A percentile compares a stretch with the other conserved stretches of the same genome.
phyloP scores from a whole-genome alignment of 2,113 vertebrate genomes.

The Aythya baeri region DNA sequence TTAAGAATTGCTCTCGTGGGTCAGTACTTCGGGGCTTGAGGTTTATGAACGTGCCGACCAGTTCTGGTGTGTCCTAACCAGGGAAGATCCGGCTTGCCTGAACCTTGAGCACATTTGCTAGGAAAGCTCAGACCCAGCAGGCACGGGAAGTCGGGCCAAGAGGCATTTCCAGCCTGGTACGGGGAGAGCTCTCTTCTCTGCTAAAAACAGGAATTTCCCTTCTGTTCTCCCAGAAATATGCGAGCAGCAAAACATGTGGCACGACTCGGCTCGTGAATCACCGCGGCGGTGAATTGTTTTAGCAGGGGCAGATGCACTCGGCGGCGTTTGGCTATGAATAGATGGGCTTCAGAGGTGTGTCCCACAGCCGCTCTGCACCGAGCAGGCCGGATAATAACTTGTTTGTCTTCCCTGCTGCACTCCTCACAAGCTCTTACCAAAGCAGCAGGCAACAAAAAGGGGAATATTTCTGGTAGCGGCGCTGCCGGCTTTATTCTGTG shows the following conservation, averaged over 20 bases:
- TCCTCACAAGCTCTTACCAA: not conserved
- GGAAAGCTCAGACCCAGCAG: not conserved
- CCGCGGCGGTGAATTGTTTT: not conserved
- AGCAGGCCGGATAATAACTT: not conserved
- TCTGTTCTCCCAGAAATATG: not conserved
- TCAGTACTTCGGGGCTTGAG: not conserved
- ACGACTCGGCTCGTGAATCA: not conserved
- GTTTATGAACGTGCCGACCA: not conserved
- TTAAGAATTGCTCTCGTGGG: not conserved
- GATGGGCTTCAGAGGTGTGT: not conserved
- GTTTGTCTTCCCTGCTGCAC: not conserved
- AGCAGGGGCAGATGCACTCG: not conserved
- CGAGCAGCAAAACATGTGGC: not conserved
- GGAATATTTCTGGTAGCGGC: not conserved
- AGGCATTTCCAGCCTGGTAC: not conserved
- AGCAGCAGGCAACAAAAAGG: not conserved
- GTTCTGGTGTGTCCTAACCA: not conserved
- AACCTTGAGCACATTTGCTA: not conserved
- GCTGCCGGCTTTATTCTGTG: not conserved
- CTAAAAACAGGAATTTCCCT: not conserved
- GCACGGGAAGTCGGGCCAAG: not conserved
- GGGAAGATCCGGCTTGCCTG: not conserved
- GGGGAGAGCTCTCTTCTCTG: not conserved
- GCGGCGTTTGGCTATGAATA: fast-evolving
- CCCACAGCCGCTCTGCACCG: not conserved